Percentiles rank a stretch among this genome's conserved stretches.
Conservation (phyloP, 2,113 vertebrate genomes). For the Calidris pygmaea region DNA sequence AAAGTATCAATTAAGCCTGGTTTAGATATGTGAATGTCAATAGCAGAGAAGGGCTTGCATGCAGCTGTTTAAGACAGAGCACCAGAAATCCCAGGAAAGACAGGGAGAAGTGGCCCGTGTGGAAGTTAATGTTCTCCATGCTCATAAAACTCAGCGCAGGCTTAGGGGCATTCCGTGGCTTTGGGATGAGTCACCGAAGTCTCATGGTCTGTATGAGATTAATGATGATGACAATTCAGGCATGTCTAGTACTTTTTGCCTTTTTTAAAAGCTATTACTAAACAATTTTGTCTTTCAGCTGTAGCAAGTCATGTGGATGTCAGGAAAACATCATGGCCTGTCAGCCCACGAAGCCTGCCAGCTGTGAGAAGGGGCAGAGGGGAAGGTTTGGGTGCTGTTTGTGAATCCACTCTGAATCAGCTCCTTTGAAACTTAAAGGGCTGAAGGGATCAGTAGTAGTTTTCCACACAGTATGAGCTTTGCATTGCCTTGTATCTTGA, state of each 20-base stretch:
- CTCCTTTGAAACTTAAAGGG: neutral
- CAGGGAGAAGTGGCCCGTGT: neutral
- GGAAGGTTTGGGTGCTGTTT: neutral
- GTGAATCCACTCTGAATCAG: neutral
- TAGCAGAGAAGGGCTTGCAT: neutral
- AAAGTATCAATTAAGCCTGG: neutral
- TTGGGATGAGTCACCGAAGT: conserved; percentile 58
- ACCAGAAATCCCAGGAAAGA: neutral
- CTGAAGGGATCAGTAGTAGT: neutral
- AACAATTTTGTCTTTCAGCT: conserved; percentile 61
- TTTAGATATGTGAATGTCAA: neutral
- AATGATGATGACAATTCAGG: conserved; percentile 34
- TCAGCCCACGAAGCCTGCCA: neutral
- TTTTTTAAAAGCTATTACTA: conserved; percentile 17
- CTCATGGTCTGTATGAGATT: conserved; percentile 33
- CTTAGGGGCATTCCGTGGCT: conserved; percentile 34
- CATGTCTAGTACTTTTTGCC: conserved; percentile 4
- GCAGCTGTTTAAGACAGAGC: neutral
- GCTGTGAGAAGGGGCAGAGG: neutral
- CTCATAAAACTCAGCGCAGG: conserved; percentile 29
- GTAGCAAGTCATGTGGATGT: conserved; percentile 40
- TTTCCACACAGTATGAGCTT: neutral
- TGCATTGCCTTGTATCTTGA: neutral
- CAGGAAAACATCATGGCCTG: neutral
- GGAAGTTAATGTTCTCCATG: conserved; percentile 25